phyloP scores from a whole-genome alignment of 2,113 vertebrate genomes.

The Urocolius indicus region DNA sequence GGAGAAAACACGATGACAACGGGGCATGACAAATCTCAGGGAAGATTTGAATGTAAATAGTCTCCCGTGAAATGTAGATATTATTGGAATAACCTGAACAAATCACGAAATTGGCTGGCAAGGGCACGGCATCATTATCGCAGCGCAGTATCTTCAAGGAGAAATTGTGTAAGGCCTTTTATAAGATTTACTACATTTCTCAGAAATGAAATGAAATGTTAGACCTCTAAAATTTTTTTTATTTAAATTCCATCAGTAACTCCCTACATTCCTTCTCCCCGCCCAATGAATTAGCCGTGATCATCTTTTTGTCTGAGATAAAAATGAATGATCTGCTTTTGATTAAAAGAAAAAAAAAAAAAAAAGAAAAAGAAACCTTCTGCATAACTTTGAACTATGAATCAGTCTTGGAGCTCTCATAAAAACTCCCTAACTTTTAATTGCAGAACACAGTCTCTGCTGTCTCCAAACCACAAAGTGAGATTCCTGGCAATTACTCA shows the following conservation, averaged over 20 bases:
- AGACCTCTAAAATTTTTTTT: slow-evolving; percentile 11
- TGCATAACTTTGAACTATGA: slow-evolving; percentile 59
- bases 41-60: slow-evolving; percentile 62
- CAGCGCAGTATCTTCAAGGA: slow-evolving; percentile 44
- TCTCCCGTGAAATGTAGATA: slow-evolving; percentile 53
- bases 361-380: background rate
- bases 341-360: slow-evolving; percentile 7
- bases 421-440: slow-evolving; percentile 58
- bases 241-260: slow-evolving; percentile 16
- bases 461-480: slow-evolving; percentile 13
- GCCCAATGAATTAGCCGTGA: slow-evolving; percentile 29
- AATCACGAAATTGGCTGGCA: slow-evolving; percentile 55
- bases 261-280: background rate
- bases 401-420: slow-evolving; percentile 44
- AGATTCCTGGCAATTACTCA: slow-evolving; percentile 7
- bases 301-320: slow-evolving; percentile 49
- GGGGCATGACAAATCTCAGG: slow-evolving; percentile 57
- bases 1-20: slow-evolving; percentile 57
- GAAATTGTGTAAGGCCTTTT: slow-evolving; percentile 29
- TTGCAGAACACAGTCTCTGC: slow-evolving; percentile 17
- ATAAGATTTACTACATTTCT: slow-evolving; percentile 43
- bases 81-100: slow-evolving; percentile 69
- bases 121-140: slow-evolving; percentile 34
- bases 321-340: slow-evolving; percentile 59
- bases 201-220: slow-evolving; percentile 56